Evolutionary conservation across 2,888 invertebrate genomes (phyloP).

Genomic region (Cacoxenus indagator): DNA sequence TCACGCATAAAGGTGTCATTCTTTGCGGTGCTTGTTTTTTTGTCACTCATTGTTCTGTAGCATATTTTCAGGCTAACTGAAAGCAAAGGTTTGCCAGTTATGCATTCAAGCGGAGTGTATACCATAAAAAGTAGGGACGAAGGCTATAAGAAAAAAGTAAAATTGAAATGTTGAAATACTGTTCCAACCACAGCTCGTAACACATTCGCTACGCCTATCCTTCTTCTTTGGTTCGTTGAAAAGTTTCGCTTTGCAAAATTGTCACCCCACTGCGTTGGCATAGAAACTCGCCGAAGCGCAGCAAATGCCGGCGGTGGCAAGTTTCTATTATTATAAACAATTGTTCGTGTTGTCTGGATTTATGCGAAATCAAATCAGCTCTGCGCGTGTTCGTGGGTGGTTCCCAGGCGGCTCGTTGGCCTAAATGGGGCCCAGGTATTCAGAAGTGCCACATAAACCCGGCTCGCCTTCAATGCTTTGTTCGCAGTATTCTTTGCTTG

Average conservation of each 20-base stretch:
- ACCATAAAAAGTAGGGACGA: conserved; percentile 9
- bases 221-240: no score
- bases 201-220: neutral
- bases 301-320: conserved; percentile 18
- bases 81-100: conserved; percentile 12
- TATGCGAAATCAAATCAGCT: conserved; percentile 24
- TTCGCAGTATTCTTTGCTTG: neutral
- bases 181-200: conserved; percentile 2
- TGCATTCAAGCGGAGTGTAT: conserved; percentile 36
- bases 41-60: neutral
- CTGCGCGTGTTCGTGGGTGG: neutral
- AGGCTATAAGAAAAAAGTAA: neutral
- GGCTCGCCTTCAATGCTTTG: neutral
- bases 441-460: neutral
- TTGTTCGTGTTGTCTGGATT: conserved; percentile 2
- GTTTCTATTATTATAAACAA: neutral
- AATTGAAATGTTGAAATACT: neutral
- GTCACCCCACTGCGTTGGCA: neutral
- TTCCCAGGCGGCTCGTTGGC: no score
- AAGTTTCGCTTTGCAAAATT: neutral
- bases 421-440: no score
- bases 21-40: neutral
- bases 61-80: conserved; percentile 1
- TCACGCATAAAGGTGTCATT: neutral
- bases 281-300: conserved; percentile 21